These are phyloP conservation scores for Eolophus roseicapilla DNA, from an alignment of 2,113 vertebrate species.

Conservation along the genomic window DNA sequence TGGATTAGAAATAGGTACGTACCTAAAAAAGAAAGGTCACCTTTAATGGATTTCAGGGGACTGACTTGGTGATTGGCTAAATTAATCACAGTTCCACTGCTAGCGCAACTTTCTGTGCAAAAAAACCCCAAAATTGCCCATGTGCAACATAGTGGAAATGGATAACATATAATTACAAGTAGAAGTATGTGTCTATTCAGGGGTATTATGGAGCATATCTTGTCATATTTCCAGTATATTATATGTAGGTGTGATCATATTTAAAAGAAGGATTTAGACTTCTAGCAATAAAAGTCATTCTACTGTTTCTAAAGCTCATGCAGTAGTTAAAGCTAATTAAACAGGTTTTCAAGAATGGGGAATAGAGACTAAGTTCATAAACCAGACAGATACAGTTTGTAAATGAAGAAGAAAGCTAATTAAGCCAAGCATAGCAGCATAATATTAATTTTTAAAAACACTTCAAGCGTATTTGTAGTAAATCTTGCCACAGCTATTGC, in stretches of 20 bases:
- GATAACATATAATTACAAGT: background rate
- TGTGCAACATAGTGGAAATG: background rate
- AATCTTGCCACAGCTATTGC: conserved; percentile 65
- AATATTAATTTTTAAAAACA: conserved; percentile 79
- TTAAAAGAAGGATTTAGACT: conserved; percentile 59
- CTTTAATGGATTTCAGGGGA: conserved; percentile 42
- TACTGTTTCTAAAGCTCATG: conserved; percentile 67
- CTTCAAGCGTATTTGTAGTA: conserved; percentile 71
- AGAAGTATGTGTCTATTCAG: background rate
- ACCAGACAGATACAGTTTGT: conserved; percentile 75
- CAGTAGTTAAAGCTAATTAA: conserved; percentile 79
- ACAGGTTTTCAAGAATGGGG: conserved; percentile 64
- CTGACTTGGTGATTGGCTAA: conserved; percentile 29
- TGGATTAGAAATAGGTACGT: conserved; percentile 23
- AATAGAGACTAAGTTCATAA: conserved; percentile 74
- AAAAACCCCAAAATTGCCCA: background rate
- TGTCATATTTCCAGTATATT: background rate
- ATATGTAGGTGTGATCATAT: conserved; percentile 9
- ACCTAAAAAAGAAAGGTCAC: conserved; percentile 42
- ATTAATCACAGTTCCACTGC: conserved; percentile 40
- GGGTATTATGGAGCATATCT: background rate
- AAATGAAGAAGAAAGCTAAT: conserved; percentile 80
- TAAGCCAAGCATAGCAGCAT: conserved; percentile 70
- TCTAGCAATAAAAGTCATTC: conserved; percentile 64
- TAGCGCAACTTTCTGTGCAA: conserved; percentile 10